A percentile compares a stretch with the other conserved stretches of the same genome.
Conservation (phyloP, 2,113 vertebrate genomes). For the Limanda limanda region DNA sequence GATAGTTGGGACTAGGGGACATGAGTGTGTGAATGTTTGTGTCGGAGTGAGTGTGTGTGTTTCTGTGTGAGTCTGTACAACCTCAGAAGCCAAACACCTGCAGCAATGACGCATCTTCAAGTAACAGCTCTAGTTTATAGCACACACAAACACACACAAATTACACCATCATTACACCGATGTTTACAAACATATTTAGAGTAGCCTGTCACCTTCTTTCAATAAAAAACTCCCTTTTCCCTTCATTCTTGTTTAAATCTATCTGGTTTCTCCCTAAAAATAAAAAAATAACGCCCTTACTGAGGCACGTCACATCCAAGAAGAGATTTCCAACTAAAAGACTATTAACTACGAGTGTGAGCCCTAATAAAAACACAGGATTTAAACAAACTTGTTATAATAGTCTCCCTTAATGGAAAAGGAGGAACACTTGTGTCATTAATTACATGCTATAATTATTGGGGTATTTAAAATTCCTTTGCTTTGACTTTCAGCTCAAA, state of each 20-base stretch:
- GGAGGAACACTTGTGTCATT: not conserved
- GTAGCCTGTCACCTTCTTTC: not conserved
- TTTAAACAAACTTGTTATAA: not conserved
- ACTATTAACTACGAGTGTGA: not conserved
- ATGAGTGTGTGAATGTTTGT: constrained; percentile 51
- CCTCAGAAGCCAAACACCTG: constrained; percentile 73
- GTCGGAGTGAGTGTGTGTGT: constrained; percentile 21
- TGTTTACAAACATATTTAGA: not conserved
- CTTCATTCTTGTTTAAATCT: not conserved
- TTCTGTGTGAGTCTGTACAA: constrained; percentile 15
- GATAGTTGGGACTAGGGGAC: constrained; percentile 74
- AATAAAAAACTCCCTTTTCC: not conserved
- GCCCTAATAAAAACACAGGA: not conserved
- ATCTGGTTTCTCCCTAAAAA: too few relatives aligned
- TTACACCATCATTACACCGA: constrained; percentile 13
- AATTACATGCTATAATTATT: not conserved
- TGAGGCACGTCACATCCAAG: not conserved
- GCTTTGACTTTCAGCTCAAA: not conserved
- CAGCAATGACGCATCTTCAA: constrained; percentile 50
- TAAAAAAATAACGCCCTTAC: not conserved
- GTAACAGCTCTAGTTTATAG: constrained; percentile 18
- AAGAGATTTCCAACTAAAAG: not conserved
- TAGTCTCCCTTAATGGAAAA: not conserved
- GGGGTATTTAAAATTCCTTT: not conserved
- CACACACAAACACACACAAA: constrained; percentile 14